phyloP scores from a whole-genome alignment of 2,797 vertebrate species.

The Peromyscus eremicus region DNA sequence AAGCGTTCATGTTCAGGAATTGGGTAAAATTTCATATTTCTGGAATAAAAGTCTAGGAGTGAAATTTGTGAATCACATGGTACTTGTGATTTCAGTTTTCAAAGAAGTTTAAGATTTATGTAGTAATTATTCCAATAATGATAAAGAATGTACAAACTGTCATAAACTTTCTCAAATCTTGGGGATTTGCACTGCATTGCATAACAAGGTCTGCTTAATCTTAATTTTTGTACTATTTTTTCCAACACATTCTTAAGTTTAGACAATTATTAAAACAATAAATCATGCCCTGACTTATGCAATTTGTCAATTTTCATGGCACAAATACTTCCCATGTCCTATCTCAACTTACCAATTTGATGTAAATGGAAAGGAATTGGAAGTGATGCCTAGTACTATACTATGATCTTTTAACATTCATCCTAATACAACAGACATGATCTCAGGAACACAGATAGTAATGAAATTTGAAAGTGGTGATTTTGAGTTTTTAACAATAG shows the following conservation, averaged over 20 bases:
- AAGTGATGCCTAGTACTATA: background rate
- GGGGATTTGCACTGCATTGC: background rate
- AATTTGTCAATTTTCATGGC: background rate
- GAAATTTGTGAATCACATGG: background rate
- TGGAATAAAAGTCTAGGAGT: background rate
- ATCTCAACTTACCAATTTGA: background rate
- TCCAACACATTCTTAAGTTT: background rate
- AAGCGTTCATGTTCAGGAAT: background rate
- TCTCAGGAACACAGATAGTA: background rate
- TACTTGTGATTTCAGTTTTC: background rate
- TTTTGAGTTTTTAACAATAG: background rate
- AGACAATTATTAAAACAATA: background rate
- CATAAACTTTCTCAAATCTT: background rate
- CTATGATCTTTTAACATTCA: background rate
- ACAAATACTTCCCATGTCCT: background rate
- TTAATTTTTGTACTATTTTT: conserved; percentile 16
- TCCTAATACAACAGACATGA: background rate
- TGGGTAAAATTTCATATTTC: background rate
- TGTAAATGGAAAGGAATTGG: background rate
- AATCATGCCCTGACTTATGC: background rate
- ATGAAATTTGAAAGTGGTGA: background rate
- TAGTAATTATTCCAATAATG: background rate
- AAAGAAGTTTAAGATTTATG: background rate
- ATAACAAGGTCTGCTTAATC: background rate
- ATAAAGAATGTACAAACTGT: background rate